Percentiles rank a stretch among this genome's conserved stretches.
These are phyloP conservation scores for Pongo abelii DNA, from an alignment of 2,113 vertebrate species.

Conservation along the genomic window DNA sequence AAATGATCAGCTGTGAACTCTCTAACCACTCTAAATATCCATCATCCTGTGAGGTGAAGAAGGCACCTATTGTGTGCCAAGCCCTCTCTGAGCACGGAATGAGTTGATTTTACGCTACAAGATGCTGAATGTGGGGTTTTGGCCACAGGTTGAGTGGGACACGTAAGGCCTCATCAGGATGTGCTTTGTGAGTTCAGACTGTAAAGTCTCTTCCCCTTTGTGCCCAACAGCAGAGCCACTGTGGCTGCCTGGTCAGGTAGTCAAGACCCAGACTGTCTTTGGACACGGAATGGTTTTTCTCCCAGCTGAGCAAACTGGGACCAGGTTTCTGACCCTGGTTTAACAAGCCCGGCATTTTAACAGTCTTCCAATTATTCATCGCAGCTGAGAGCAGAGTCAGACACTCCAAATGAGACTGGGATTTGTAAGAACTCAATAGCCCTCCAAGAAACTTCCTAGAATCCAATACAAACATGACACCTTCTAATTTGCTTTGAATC, in stretches of 20 bases:
- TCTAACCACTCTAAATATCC: background rate
- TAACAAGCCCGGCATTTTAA: background rate
- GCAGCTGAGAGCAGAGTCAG: background rate
- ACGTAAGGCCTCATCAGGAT: background rate
- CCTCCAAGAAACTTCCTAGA: background rate
- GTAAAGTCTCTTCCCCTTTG: background rate
- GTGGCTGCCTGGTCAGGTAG: background rate
- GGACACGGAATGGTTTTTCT: background rate
- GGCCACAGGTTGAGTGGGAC: no score
- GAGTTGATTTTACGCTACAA: background rate
- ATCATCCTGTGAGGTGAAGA: background rate
- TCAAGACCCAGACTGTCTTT: background rate
- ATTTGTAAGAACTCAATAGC: background rate
- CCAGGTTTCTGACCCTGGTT: background rate
- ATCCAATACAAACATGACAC: background rate
- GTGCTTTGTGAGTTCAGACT: background rate
- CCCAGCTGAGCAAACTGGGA: background rate
- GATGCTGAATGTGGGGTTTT: background rate
- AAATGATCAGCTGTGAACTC: background rate
- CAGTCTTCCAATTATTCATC: background rate
- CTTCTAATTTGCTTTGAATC: background rate
- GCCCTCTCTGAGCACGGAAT: background rate
- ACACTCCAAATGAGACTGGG: background rate
- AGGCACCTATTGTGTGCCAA: background rate
- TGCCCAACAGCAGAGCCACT: background rate